phyloP scores from a whole-genome alignment of 2,888 invertebrate genomes.

The Nezara viridula region DNA sequence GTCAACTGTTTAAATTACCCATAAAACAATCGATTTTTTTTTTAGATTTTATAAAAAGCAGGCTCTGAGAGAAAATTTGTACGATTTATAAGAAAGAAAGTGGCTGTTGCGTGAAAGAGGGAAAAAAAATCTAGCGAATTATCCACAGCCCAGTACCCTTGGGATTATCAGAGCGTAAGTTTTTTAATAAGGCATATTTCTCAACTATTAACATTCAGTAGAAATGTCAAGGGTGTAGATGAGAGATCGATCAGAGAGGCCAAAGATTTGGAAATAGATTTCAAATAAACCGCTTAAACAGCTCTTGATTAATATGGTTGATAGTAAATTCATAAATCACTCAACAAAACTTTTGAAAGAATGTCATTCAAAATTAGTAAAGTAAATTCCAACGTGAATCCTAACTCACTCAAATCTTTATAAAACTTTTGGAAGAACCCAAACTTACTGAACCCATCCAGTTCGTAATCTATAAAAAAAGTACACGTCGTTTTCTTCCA shows the following conservation, averaged over 20 bases:
- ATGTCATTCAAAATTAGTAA: too few species aligned
- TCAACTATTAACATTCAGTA: background rate
- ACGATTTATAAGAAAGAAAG: conserved; percentile 5
- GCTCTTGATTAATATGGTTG: background rate
- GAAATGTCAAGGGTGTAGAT: background rate
- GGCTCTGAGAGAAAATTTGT: background rate
- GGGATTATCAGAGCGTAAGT: background rate
- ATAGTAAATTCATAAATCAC: too few species aligned
- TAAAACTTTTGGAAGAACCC: too few species aligned
- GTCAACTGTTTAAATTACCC: too few species aligned
- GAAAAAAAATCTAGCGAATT: background rate
- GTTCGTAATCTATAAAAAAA: too few species aligned
- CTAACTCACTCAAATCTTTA: too few species aligned
- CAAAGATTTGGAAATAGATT: background rate
- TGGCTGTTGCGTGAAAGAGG: background rate
- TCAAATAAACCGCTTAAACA: background rate
- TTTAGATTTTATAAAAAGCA: background rate
- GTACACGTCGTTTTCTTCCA: too few species aligned
- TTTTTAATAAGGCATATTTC: background rate
- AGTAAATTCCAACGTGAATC: too few species aligned
- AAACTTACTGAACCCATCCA: too few species aligned
- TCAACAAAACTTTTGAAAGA: too few species aligned
- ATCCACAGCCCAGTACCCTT: background rate
- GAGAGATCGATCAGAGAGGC: too few species aligned
- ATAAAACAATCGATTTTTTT: too few species aligned